Evolutionary conservation across 2,888 invertebrate species (phyloP).

Genomic region (Melinaea marsaeus): DNA sequence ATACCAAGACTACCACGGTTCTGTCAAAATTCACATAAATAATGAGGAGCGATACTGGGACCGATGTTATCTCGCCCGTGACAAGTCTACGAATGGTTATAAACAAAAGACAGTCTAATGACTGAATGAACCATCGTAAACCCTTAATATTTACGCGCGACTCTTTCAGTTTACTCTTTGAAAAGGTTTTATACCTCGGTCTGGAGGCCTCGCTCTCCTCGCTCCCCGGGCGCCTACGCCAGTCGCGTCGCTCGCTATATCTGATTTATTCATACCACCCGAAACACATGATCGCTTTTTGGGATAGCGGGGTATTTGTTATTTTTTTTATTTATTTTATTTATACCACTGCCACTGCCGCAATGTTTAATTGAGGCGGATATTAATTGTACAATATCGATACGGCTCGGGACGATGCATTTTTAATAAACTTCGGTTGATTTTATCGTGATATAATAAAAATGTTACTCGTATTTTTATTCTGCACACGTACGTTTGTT

Average conservation of each 20-base stretch:
- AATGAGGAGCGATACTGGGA: constrained; percentile 60
- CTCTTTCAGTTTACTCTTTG: constrained; percentile 70
- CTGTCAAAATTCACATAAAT: constrained; percentile 76
- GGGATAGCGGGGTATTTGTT: constrained; percentile 42
- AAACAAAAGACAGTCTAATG: constrained; percentile 72
- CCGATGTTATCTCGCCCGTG: constrained; percentile 65
- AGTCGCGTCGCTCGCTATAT: constrained; percentile 60
- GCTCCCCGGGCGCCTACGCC: constrained; percentile 64
- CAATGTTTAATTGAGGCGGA: constrained; percentile 44
- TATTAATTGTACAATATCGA: constrained; percentile 32
- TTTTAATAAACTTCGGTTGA: constrained; percentile 29
- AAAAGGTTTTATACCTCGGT: constrained; percentile 69
- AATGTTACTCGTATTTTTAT: constrained; percentile 10
- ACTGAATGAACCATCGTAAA: constrained; percentile 74
- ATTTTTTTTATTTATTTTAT: constrained; percentile 50
- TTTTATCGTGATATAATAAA: constrained; percentile 14
- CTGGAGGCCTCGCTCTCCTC: constrained; percentile 46
- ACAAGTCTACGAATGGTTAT: constrained; percentile 66
- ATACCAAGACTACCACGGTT: constrained; percentile 47
- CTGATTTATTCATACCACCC: constrained; percentile 76
- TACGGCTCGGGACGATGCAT: constrained; percentile 32
- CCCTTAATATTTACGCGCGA: constrained; percentile 72
- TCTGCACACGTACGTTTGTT: constrained; percentile 3
- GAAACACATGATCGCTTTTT: constrained; percentile 73
- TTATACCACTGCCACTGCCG: constrained; percentile 49